Evolutionary conservation across 2,113 vertebrate genomes (phyloP).

Genomic region (Crotalus tigris): DNA sequence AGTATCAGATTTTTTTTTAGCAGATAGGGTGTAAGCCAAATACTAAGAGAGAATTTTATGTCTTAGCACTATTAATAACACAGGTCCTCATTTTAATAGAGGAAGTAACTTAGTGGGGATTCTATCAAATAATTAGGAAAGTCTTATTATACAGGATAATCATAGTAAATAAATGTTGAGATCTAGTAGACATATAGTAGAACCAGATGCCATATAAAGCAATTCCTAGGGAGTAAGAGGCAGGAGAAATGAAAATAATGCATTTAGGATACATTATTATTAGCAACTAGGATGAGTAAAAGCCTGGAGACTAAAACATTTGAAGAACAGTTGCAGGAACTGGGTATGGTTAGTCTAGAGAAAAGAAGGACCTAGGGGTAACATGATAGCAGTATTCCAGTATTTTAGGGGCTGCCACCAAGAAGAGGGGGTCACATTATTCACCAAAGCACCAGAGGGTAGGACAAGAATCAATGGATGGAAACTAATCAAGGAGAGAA

Average conservation of each 20-base stretch:
- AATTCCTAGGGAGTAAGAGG: neutral
- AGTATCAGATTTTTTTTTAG: neutral
- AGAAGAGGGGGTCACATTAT: neutral
- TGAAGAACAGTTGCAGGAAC: neutral
- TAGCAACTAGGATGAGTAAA: neutral
- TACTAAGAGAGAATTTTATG: neutral
- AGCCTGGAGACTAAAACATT: neutral
- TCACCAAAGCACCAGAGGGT: neutral
- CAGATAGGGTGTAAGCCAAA: neutral
- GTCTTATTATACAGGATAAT: neutral
- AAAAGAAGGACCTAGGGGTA: neutral
- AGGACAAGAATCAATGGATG: neutral
- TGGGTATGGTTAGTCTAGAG: neutral
- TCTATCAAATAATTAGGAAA: neutral
- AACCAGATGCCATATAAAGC: neutral
- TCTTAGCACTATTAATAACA: neutral
- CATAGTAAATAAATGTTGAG: neutral
- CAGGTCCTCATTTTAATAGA: neutral
- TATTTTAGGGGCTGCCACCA: neutral
- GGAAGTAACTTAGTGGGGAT: neutral
- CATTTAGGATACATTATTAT: neutral
- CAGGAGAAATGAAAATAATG: neutral
- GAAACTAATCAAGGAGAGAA: neutral
- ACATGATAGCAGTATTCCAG: neutral
- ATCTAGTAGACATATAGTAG: neutral